Conservation (phyloP, 2,113 vertebrate genomes). For the Talpa occidentalis region DNA sequence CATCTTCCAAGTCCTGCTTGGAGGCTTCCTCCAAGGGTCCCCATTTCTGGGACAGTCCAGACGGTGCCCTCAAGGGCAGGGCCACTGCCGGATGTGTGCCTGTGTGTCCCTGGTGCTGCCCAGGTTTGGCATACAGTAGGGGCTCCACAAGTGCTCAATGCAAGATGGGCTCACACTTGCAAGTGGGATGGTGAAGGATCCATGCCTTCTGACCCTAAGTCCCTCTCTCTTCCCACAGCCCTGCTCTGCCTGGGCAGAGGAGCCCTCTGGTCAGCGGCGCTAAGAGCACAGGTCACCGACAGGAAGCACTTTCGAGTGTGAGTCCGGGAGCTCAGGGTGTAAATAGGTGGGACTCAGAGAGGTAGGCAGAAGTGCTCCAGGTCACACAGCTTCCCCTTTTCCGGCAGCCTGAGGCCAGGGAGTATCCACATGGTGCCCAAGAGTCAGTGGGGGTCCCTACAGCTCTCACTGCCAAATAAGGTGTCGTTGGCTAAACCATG, state of each 20-base stretch:
- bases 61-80: background rate
- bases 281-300: too few relatives aligned
- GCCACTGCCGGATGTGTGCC: fast-evolving
- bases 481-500: background rate
- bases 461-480: background rate
- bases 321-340: background rate
- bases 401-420: background rate
- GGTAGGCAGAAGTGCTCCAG: too few relatives aligned
- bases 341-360: background rate
- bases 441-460: too few relatives aligned
- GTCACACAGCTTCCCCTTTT: background rate
- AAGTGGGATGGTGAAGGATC: background rate
- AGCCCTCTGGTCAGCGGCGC: fast-evolving
- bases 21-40: background rate
- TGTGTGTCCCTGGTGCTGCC: background rate
- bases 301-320: too few relatives aligned
- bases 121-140: background rate
- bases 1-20: background rate
- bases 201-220: background rate
- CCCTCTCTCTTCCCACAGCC: background rate
- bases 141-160: background rate
- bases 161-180: background rate
- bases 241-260: background rate
- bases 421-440: fast-evolving
- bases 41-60: background rate